A percentile compares a stretch with the other conserved stretches of the same genome.
Evolutionary conservation across 2,797 vertebrate genomes (phyloP).

Genomic region (Oreortyx pictus): DNA sequence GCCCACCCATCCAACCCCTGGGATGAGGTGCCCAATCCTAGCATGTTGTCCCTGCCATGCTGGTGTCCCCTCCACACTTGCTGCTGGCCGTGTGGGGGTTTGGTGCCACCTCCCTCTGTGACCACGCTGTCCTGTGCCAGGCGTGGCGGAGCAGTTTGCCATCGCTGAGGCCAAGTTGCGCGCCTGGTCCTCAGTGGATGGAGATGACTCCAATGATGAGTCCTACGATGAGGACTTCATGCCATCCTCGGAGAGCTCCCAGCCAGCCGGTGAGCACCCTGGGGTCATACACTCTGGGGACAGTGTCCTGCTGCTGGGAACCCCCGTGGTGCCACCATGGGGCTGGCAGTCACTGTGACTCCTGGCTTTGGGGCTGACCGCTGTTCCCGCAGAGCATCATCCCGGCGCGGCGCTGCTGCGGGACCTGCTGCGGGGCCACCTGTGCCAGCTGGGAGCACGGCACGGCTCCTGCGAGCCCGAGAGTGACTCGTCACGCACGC

Average conservation of each 20-base stretch:
- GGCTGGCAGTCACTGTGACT: neutral
- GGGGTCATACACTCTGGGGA: fast-evolving
- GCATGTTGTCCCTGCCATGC: neutral
- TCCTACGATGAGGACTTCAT: conserved; percentile 95
- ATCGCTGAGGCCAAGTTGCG: conserved; percentile 97
- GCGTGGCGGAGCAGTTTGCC: conserved; percentile 92
- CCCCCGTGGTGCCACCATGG: neutral
- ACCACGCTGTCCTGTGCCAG: neutral
- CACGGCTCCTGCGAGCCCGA: conserved; percentile 84
- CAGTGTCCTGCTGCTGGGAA: neutral
- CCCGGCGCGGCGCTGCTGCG: conserved; percentile 84
- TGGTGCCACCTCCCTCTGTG: fast-evolving
- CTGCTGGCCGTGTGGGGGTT: neutral
- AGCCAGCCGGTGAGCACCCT: conserved; percentile 74
- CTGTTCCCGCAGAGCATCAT: conserved; percentile 72
- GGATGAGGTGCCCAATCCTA: neutral
- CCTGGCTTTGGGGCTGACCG: neutral
- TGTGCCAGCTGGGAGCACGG: conserved; percentile 84
- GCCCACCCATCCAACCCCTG: neutral
- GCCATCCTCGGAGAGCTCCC: conserved; percentile 83
- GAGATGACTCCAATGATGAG: conserved; percentile 94
- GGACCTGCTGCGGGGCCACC: conserved; percentile 89
- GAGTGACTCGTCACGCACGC: conserved; percentile 88
- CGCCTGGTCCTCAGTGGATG: conserved; percentile 96
- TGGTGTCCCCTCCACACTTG: neutral